phyloP scores from a whole-genome alignment of 2,797 vertebrate species.

The Somateria mollissima region DNA sequence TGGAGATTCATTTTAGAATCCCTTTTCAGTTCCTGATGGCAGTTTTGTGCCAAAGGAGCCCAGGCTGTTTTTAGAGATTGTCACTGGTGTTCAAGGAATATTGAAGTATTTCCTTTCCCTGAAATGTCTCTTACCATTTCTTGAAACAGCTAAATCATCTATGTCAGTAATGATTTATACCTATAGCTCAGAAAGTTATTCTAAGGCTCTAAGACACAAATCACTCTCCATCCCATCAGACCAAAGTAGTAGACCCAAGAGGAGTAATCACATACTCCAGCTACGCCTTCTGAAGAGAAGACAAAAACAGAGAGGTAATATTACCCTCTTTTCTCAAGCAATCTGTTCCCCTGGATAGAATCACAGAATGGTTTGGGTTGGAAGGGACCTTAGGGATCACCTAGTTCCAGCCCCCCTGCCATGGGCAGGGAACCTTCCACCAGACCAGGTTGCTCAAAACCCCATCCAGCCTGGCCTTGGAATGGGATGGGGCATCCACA shows the following conservation, averaged over 20 bases:
- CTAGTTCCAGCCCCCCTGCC: background rate
- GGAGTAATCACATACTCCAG: background rate
- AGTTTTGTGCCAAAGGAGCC: background rate
- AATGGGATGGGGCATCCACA: background rate
- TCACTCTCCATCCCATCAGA: background rate
- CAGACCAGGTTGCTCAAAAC: background rate
- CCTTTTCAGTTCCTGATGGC: background rate
- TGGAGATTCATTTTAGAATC: background rate
- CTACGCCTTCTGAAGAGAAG: background rate
- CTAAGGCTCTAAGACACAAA: background rate
- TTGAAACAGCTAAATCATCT: background rate
- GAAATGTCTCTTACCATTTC: background rate
- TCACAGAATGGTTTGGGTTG: background rate
- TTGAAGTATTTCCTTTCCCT: background rate
- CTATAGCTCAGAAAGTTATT: background rate
- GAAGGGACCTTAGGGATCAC: background rate
- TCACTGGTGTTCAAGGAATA: background rate
- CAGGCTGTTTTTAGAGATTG: background rate
- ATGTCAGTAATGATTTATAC: background rate
- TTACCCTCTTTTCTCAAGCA: background rate
- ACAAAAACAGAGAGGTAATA: background rate
- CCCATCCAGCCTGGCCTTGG: background rate
- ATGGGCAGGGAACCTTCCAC: background rate
- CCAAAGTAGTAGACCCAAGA: background rate
- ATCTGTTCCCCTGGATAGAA: background rate